phyloP scores from a whole-genome alignment of 2,888 invertebrate species.

The Zygaena filipendulae region DNA sequence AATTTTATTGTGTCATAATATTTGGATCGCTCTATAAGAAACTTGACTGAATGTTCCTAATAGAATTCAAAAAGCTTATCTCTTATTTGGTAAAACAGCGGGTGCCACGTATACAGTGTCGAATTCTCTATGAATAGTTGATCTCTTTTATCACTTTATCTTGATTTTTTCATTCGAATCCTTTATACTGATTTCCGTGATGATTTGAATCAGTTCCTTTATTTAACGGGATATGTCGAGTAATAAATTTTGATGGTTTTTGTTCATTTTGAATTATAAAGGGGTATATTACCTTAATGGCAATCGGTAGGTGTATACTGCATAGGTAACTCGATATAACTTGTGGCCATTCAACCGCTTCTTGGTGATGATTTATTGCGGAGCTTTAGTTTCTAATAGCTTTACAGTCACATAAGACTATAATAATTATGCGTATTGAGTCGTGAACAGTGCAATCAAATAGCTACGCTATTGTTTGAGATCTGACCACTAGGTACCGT shows the following conservation, averaged over 20 bases:
- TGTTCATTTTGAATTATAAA: constrained; percentile 61
- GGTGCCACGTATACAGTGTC: constrained; percentile 44
- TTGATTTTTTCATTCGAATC: constrained; percentile 35
- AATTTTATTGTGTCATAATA: constrained; percentile 65
- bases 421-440: no score
- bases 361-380: constrained; percentile 41
- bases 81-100: constrained; percentile 63
- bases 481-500: no score
- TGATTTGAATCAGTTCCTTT: constrained; percentile 61
- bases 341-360: constrained; percentile 39
- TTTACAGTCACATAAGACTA: no score
- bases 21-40: constrained; percentile 47
- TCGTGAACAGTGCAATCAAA: no score
- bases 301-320: constrained; percentile 64
- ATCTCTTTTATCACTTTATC: constrained; percentile 54
- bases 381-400: constrained; percentile 27
- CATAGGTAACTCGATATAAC: constrained; percentile 61
- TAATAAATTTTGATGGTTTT: constrained; percentile 60
- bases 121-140: constrained; percentile 41
- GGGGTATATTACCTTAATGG: constrained; percentile 63
- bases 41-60: no score
- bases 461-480: no score
- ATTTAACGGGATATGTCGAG: constrained; percentile 57
- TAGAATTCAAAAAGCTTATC: constrained; percentile 52
- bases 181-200: constrained; percentile 52